Base-by-base conservation (phyloP, 2,113 vertebrate species). In the Psittacus erithacus region DNA sequence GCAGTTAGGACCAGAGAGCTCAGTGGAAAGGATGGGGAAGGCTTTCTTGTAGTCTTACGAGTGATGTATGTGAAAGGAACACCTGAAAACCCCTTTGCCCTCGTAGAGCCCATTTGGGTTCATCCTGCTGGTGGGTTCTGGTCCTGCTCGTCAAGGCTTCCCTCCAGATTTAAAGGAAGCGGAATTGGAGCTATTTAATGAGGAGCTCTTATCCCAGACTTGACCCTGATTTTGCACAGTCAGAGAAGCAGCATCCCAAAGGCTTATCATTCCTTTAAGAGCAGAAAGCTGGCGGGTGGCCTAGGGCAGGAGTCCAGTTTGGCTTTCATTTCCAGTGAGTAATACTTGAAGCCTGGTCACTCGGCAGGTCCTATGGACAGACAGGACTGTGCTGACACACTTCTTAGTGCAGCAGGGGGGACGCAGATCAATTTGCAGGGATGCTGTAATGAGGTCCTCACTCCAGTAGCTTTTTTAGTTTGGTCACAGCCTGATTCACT, bases 231-330 rank as follows among this genome's bases (percentile, higher is more conserved):
- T 71, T n/a, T 95, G 93, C 93, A 68, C 16, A 86, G 79, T 81
- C 90, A 94, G 79, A 92, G 74, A 5, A 94, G 90, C 92, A 96
- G 80, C 92, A 92, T 93, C 95, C 85, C 86, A 71, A 88, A 92
- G 80, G 88, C 81, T 96, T 46, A 59, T 88, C 94, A 43, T 88
- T 91, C 94, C 94, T 94, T 63, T 44, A 68, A 38, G 82, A 96
- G 79, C 86, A 81, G 86, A 78, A 86, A 93, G 50, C 86, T 96
- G 95, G 95, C 43, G 0, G 33, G 53, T 24, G 87, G 95, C 92
- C 93, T 77, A 49, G 71, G 85, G 88, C 95, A 78, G 64, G 50
- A 94, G 43, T 83, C 95, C 86, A 88, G 85, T 63, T 88, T 85
- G 95, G 85, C 85, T 97, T 78, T 29, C 10, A 19, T 39, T 90